Evolutionary conservation across 2,113 vertebrate species (phyloP).

Genomic region (Oryzias celebensis): DNA sequence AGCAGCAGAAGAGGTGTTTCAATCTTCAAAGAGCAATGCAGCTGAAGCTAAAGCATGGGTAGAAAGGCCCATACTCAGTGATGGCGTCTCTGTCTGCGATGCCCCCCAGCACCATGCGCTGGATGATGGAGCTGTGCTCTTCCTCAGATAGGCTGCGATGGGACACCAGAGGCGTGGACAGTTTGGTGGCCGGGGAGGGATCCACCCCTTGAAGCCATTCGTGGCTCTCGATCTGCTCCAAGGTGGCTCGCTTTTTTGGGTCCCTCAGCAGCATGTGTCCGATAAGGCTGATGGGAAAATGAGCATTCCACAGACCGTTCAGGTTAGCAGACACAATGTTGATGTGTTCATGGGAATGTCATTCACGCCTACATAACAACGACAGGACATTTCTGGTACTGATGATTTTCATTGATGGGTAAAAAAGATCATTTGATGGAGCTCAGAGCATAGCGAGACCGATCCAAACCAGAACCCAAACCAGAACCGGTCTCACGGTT

Average conservation of each 20-base stretch:
- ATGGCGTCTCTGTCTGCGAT: slow-evolving; percentile 93
- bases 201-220: slow-evolving; percentile 96
- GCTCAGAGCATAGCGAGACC: no score
- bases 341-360: no score
- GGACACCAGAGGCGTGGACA: slow-evolving; percentile 93
- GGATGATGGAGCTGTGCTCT: slow-evolving; percentile 95
- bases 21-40: no score
- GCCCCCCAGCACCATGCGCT: slow-evolving; percentile 95
- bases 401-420: no score
- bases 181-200: slow-evolving; percentile 96
- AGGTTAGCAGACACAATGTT: no score
- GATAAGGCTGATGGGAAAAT: slow-evolving; percentile 82
- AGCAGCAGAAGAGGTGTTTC: no score
- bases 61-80: slow-evolving; percentile 83
- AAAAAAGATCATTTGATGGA: no score
- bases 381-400: no score
- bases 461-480: no score
- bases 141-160: slow-evolving; percentile 96
- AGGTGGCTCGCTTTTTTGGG: slow-evolving; percentile 89
- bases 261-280: slow-evolving; percentile 96
- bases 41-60: not conserved
- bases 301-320: no score
- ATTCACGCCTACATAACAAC: no score
- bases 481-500: no score
- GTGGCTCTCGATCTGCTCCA: slow-evolving; percentile 92